A percentile compares a stretch with the other conserved stretches of the same genome.
Conservation (phyloP, 2,113 vertebrate genomes). For the Phalacrocorax pelagicus region DNA sequence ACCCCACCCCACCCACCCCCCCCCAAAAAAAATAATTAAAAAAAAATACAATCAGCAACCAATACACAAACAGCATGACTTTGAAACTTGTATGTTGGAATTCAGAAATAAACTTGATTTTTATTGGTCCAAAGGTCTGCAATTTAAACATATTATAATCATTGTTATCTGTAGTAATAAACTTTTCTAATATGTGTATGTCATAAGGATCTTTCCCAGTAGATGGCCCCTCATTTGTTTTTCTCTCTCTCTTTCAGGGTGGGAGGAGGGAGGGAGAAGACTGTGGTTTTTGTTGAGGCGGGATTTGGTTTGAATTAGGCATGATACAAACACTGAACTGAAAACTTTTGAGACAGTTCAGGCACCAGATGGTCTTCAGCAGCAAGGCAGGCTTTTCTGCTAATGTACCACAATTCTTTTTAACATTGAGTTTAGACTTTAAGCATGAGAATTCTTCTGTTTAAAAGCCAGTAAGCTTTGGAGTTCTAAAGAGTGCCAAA, state of each 20-base stretch:
- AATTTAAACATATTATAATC: neutral
- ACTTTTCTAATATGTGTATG: neutral
- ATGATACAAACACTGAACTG: neutral
- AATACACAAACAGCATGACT: neutral
- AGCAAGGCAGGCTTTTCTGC: neutral
- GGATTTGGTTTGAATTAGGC: constrained; percentile 39
- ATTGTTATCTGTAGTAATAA: neutral
- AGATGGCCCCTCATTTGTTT: neutral
- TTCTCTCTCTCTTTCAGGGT: neutral
- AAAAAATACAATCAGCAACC: neutral
- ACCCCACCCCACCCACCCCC: no score
- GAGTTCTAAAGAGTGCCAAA: neutral
- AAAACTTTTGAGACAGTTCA: neutral
- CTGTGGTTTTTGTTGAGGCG: neutral
- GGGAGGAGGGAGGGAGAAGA: neutral
- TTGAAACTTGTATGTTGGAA: neutral
- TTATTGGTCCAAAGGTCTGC: neutral
- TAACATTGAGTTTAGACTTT: neutral
- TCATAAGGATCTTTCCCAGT: neutral
- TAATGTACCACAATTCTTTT: neutral
- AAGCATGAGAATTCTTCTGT: neutral
- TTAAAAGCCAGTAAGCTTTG: neutral
- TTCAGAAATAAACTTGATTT: neutral
- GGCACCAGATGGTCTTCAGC: constrained; percentile 22
- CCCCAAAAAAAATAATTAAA: neutral